Evolutionary conservation across 1,140 invertebrate genomes (phyloP).

Genomic region (Procambarus clarkii): DNA sequence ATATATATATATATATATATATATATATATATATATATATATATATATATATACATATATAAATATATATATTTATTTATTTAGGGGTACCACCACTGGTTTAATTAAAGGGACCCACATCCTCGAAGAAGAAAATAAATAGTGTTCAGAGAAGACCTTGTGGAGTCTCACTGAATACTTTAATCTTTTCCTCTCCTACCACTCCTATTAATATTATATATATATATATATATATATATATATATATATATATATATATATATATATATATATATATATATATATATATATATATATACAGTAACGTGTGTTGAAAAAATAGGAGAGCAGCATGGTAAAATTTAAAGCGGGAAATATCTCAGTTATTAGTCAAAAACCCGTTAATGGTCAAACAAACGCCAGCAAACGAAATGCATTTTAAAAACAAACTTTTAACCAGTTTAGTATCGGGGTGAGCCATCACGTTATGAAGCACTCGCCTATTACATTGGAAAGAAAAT

Average conservation of each 20-base stretch:
- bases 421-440: background rate
- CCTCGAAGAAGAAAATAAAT: too few species aligned
- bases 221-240: slow-evolving; percentile 11
- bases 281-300: background rate
- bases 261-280: background rate
- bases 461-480: background rate
- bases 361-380: too few species aligned
- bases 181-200: too few species aligned
- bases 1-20: too few species aligned
- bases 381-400: background rate
- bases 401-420: background rate
- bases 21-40: background rate
- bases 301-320: background rate
- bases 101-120: too few species aligned
- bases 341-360: too few species aligned
- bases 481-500: background rate
- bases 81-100: too few species aligned
- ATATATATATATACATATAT: slow-evolving; percentile 2
- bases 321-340: too few species aligned
- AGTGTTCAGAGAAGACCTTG: too few species aligned
- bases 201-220: slow-evolving; percentile 7
- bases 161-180: too few species aligned
- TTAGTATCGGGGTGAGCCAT: background rate
- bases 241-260: slow-evolving; percentile 11
- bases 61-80: too few species aligned